phyloP scores from a whole-genome alignment of 1,140 invertebrate species.

The Colletes latitarsis region DNA sequence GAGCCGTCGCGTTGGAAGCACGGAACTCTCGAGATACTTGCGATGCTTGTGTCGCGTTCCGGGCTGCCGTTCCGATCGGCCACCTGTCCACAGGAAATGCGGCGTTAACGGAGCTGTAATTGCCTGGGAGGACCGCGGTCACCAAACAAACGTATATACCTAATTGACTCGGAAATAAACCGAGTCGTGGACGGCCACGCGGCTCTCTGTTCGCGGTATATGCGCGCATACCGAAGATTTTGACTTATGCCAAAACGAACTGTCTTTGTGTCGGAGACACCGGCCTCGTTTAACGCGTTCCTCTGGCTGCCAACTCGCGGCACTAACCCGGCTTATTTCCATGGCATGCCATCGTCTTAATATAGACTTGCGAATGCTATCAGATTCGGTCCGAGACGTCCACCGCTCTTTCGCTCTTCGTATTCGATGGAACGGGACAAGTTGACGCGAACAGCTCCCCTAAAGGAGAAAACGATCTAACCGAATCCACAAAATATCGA shows the following conservation, averaged over 20 bases:
- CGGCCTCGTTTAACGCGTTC: slow-evolving; percentile 27
- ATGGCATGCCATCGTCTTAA: slow-evolving; percentile 72
- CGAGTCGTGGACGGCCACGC: slow-evolving; percentile 46
- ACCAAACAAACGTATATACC: slow-evolving; percentile 76
- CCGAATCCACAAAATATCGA: too few species aligned
- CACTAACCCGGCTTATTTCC: slow-evolving; percentile 69
- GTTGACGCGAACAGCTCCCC: slow-evolving; percentile 26
- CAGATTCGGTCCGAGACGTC: slow-evolving; percentile 69
- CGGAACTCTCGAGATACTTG: slow-evolving; percentile 36
- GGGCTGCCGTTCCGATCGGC: slow-evolving; percentile 51
- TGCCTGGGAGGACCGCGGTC: slow-evolving; percentile 75
- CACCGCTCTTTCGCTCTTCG: slow-evolving; percentile 38
- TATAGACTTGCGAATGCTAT: slow-evolving; percentile 73
- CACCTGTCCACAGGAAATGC: slow-evolving; percentile 76
- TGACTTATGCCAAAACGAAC: slow-evolving; percentile 80
- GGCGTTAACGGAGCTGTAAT: slow-evolving; percentile 77
- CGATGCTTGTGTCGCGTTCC: slow-evolving; percentile 40
- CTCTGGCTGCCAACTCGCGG: slow-evolving; percentile 40
- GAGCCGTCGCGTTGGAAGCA: neutral
- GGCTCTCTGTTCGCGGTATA: slow-evolving; percentile 61
- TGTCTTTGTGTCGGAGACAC: slow-evolving; percentile 74
- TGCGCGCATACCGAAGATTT: slow-evolving; percentile 75
- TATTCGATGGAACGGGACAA: slow-evolving; percentile 51
- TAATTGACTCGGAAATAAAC: slow-evolving; percentile 81
- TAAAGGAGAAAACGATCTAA: too few species aligned